Conservation (phyloP, 2,888 invertebrate genomes). For the Lepidochrysops patricia region DNA sequence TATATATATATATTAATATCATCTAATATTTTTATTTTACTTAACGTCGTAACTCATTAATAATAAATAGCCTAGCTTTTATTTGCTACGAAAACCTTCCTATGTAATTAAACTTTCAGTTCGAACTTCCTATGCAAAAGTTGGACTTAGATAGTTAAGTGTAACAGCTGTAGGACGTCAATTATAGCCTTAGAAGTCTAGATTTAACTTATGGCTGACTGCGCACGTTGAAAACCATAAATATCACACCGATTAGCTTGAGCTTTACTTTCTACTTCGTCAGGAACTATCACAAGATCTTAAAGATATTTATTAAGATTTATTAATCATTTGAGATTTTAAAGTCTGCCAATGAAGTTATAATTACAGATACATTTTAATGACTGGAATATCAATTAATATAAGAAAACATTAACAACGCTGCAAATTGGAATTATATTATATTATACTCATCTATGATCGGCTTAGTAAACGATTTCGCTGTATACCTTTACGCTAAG, state of each 20-base stretch:
- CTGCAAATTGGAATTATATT: no score
- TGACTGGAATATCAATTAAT: no score
- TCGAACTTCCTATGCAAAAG: not conserved
- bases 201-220: not conserved
- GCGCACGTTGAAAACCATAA: not conserved
- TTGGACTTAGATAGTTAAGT: not conserved
- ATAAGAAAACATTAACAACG: no score
- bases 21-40: not conserved
- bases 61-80: no score
- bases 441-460: no score
- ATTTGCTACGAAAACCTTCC: not conserved
- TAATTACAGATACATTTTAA: no score
- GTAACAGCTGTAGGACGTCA: not conserved
- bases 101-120: not conserved
- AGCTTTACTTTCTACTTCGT: conserved; percentile 1
- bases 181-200: not conserved
- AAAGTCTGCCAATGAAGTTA: no score
- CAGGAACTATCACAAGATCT: not conserved
- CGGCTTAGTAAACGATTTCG: no score
- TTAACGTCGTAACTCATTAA: no score
- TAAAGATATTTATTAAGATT: no score
- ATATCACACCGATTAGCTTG: not conserved
- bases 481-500: no score
- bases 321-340: no score
- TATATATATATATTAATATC: not conserved